Evolutionary conservation across 2,113 vertebrate genomes (phyloP), one percentile per base, ranked within the genome.

Genomic region (Fregata magnificens): DNA sequence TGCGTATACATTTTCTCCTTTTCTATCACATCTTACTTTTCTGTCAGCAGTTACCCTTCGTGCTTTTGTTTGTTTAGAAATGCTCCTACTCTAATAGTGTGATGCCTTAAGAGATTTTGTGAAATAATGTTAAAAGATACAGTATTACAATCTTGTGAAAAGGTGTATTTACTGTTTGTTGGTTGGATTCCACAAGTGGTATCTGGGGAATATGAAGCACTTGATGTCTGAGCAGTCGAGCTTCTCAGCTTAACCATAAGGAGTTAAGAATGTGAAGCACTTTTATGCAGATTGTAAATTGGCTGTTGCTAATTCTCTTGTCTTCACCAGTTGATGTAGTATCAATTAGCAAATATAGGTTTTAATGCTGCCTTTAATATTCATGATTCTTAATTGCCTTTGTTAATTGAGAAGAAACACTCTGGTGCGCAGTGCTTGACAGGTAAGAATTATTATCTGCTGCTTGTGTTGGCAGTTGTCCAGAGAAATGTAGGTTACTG

Each of bases 371-470:
- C 69, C 59, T 98, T 96, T 97, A 98, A 98, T 97, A 98, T 98
- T 97, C 89, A 97, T 97, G 95, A 95, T 96, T 98, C 95, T 92
- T 98, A 98, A 98, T 98, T 97, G 96, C 91, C 90, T 97, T 96
- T 97, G 93, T 96, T 98, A 97, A 97, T 97, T 97, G 95, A 95
- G 95, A 96, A 97, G 97, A 97, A 98, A 92, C 86, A 97, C 92
- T 97, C 84, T 73, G 70, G 90, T 96, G 91, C 32, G 3, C 85
- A 81, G 17, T 96, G 82, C 73, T 91, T 98, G 97, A 96, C 95
- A 98, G 93, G 92, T 96, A 97, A 94, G 88, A 96, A 90, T 98
- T 93, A 95, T 97, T 96, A 95, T 96, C 65, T 91, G 45, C 92
- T 96, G 90, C 92, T 94, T 96, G 36, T 63, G 55, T 96, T 97